phyloP scores from a whole-genome alignment of 2,888 invertebrate species.

The Myopa tessellatipennis region DNA sequence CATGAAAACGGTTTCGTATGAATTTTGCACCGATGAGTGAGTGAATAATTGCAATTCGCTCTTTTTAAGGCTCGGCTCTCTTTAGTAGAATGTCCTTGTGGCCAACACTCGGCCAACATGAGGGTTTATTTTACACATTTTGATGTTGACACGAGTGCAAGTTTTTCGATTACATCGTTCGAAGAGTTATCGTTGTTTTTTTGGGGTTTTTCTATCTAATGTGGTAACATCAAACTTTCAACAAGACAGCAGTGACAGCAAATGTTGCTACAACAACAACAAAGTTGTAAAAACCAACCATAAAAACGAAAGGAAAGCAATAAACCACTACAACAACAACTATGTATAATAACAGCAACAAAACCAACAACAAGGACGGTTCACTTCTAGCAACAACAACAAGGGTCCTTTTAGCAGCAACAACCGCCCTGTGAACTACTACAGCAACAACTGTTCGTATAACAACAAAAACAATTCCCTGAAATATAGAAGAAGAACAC shows the following conservation, averaged over 20 bases:
- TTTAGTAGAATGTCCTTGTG: background rate
- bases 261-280: background rate
- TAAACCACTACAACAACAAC: background rate
- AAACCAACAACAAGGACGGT: background rate
- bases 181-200: background rate
- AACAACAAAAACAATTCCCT: too few relatives aligned
- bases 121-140: background rate
- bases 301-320: background rate
- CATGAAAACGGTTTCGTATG: too few relatives aligned
- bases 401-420: too few relatives aligned
- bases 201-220: too few relatives aligned
- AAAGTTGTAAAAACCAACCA: background rate
- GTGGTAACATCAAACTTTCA: too few relatives aligned
- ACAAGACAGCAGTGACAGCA: background rate
- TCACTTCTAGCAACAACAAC: too few relatives aligned
- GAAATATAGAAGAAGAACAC: background rate
- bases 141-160: background rate
- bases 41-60: background rate
- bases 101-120: background rate
- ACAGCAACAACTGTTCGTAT: too few relatives aligned
- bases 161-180: background rate
- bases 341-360: background rate
- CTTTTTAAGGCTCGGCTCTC: too few relatives aligned
- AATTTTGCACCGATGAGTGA: background rate
- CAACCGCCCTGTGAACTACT: too few relatives aligned